Evolutionary conservation across 2,888 invertebrate genomes (phyloP), one percentile per base, ranked within the genome.

Genomic region (Euzetes globulus): DNA sequence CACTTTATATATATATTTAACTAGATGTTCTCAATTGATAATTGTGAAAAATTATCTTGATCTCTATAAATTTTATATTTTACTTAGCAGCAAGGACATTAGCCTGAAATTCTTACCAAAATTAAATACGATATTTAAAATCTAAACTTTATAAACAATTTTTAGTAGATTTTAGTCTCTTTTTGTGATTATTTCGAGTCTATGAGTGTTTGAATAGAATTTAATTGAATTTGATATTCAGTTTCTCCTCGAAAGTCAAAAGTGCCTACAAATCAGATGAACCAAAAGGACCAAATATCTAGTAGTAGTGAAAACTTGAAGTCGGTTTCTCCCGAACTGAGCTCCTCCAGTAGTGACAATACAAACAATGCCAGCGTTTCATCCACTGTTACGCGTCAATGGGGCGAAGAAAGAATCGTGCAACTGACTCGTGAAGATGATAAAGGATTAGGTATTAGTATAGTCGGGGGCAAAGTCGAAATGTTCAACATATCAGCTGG

Each of bases 401-500:
- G 94, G 94, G 93, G 94, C 3, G 88, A 91, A 0, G 89, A 90
- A 72, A 85, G 92, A 76, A 85, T 87, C 15, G 91, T 95, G 60
- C 87, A 88, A 77, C 86, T 95, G 45, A 85, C 86, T 76, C 84
- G 93, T 72, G 88, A 89, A 79, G 87, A 87, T 41, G 88, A 89
- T 50, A 88, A 90, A 78, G 93, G 94, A 73, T 87, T 98, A 29
- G 98, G 97, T 11, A 95, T 99, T 82, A 94, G 94, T 84, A 98
- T 99, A 79, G 95, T 99, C 47, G 94, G 97, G 75, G 94, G 95
- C 80, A 92, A 93, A 87, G 92, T 92, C 82, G 83, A 84, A 78
- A 80, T 81, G 22, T 80, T 80, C 19, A 74, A 72, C 63, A 33
- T 58, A 47, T 60, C 87, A 77, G 87, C 88, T 73, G 89, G 90